Evolutionary conservation across 2,888 invertebrate species (phyloP).

Genomic region (Drosophila nigritarsus): DNA sequence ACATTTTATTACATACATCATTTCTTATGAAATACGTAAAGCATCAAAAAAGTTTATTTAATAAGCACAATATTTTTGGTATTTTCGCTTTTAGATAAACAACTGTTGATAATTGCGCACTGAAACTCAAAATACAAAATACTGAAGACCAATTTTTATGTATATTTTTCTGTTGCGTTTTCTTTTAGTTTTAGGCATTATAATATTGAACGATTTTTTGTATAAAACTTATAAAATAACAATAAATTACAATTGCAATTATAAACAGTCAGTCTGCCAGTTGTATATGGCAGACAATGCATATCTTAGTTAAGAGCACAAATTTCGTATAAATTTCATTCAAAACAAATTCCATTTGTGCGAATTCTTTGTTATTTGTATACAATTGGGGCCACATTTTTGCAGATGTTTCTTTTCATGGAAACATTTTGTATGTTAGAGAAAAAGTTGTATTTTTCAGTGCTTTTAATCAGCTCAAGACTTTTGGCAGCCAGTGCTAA

Average conservation of each 20-base stretch:
- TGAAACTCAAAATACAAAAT: no score
- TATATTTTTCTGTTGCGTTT: background rate
- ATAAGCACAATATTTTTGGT: background rate
- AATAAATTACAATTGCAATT: background rate
- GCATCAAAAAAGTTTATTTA: background rate
- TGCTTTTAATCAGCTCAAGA: constrained; percentile 14
- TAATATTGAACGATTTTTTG: no score
- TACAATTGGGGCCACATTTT: background rate
- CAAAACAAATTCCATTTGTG: background rate
- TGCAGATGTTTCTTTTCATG: background rate
- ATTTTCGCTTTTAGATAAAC: background rate
- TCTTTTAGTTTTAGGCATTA: background rate
- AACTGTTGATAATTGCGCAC: no score
- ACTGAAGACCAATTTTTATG: background rate
- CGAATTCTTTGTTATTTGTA: background rate
- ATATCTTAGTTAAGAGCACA: background rate
- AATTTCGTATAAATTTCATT: background rate
- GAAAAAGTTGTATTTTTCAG: constrained; percentile 4
- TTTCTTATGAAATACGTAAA: background rate
- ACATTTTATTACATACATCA: background rate
- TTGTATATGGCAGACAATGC: background rate
- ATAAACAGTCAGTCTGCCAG: background rate
- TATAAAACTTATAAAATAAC: background rate
- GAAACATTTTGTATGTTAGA: background rate
- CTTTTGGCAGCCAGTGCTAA: constrained; percentile 40